These are phyloP conservation scores for Willisornis vidua DNA, from an alignment of 2,113 vertebrate species.

Conservation along the genomic window DNA sequence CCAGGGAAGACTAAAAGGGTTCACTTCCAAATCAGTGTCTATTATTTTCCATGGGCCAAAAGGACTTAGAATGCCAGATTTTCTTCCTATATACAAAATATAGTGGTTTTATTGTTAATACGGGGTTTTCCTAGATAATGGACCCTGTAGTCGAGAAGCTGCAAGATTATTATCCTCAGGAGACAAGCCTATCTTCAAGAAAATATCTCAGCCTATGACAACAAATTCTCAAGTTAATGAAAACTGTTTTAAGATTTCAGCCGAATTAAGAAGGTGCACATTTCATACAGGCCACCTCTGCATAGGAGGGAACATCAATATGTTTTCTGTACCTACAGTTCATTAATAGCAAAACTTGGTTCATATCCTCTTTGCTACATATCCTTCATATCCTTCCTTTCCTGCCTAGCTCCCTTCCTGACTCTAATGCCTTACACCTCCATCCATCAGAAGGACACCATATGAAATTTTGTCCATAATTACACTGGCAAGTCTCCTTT, in stretches of 20 bases:
- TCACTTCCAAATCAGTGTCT: background rate
- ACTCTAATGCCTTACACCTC: background rate
- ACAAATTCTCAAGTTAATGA: background rate
- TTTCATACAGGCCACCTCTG: background rate
- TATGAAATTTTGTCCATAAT: background rate
- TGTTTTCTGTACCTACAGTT: slow-evolving; percentile 10
- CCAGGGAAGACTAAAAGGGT: background rate
- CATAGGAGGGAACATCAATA: background rate
- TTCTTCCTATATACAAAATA: background rate
- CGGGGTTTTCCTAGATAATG: background rate
- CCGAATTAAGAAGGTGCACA: background rate
- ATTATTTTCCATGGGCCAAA: background rate
- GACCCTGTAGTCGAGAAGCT: background rate
- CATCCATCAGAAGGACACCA: background rate
- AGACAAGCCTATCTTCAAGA: background rate
- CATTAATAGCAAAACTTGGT: slow-evolving; percentile 20
- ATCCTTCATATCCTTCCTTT: background rate
- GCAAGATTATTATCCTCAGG: background rate
- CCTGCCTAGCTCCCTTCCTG: background rate
- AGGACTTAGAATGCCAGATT: background rate
- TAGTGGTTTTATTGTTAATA: background rate
- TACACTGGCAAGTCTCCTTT: background rate
- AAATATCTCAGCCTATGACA: background rate
- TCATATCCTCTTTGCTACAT: slow-evolving; percentile 5
- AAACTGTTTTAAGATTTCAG: background rate